Evolutionary conservation across 2,888 invertebrate genomes (phyloP).

Genomic region (Drosophila limbata): DNA sequence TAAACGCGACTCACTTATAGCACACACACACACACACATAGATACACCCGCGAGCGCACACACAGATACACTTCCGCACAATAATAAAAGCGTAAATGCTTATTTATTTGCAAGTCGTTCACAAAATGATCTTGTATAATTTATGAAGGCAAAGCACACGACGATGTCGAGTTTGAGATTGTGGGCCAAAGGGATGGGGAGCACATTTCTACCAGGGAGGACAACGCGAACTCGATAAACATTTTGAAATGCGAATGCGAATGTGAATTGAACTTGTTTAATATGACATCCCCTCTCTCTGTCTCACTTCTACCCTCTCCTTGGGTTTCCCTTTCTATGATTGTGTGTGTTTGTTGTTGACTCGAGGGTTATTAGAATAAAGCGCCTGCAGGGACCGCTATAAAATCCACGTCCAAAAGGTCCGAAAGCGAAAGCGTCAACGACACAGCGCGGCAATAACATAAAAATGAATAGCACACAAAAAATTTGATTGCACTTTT

Average conservation of each 20-base stretch:
- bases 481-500: slow-evolving; percentile 59
- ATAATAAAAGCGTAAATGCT: slow-evolving; percentile 81
- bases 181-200: neutral
- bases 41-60: slow-evolving; percentile 11
- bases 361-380: slow-evolving; percentile 58
- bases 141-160: slow-evolving; percentile 81
- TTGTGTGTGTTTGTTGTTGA: slow-evolving; percentile 32
- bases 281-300: slow-evolving; percentile 21
- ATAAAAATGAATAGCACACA: slow-evolving; percentile 49
- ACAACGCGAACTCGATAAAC: slow-evolving; percentile 61
- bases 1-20: slow-evolving; percentile 44
- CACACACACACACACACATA: slow-evolving; percentile 28
- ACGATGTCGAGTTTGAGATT: slow-evolving; percentile 34
- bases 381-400: slow-evolving; percentile 68
- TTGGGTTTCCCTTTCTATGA: neutral
- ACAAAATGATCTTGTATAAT: slow-evolving; percentile 79
- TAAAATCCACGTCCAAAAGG: slow-evolving; percentile 59
- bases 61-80: slow-evolving; percentile 54
- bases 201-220: slow-evolving; percentile 11
- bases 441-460: slow-evolving; percentile 49
- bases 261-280: slow-evolving; percentile 66
- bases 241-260: slow-evolving; percentile 59
- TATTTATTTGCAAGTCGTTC: slow-evolving; percentile 81
- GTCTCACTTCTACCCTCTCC: neutral
- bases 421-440: slow-evolving; percentile 32